Percentiles rank a stretch among this genome's conserved stretches.
Evolutionary conservation across 2,797 vertebrate genomes (phyloP).

Genomic region (Dendrocincla tyrannina): DNA sequence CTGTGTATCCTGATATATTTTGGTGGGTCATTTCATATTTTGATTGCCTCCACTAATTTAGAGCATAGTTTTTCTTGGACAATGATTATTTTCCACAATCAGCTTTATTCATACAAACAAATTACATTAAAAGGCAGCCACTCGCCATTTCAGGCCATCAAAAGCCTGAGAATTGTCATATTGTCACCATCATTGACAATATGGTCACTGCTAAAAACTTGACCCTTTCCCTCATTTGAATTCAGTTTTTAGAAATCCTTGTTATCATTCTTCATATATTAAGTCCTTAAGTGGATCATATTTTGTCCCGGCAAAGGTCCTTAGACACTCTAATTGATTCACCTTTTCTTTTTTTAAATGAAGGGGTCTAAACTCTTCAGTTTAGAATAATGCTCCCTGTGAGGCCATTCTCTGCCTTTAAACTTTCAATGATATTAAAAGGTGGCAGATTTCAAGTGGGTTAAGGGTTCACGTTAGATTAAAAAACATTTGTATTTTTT

Average conservation of each 20-base stretch:
- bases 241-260: not conserved
- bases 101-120: not conserved
- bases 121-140: not conserved
- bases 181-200: not conserved
- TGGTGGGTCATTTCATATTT: not conserved
- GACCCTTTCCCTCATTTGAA: not conserved
- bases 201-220: not conserved
- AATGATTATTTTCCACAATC: not conserved
- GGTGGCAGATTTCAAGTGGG: not conserved
- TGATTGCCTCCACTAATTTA: not conserved
- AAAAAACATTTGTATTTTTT: not conserved
- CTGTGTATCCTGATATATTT: not conserved
- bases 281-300: not conserved
- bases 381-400: not conserved
- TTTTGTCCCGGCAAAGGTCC: not conserved
- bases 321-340: not conserved
- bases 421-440: not conserved
- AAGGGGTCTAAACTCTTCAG: not conserved
- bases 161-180: not conserved
- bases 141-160: not conserved
- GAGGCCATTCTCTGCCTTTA: not conserved
- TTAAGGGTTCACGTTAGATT: not conserved
- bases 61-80: not conserved
- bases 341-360: not conserved
- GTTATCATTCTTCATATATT: not conserved